Evolutionary conservation across 2,888 invertebrate species (phyloP).

Genomic region (Drosophila cognata): DNA sequence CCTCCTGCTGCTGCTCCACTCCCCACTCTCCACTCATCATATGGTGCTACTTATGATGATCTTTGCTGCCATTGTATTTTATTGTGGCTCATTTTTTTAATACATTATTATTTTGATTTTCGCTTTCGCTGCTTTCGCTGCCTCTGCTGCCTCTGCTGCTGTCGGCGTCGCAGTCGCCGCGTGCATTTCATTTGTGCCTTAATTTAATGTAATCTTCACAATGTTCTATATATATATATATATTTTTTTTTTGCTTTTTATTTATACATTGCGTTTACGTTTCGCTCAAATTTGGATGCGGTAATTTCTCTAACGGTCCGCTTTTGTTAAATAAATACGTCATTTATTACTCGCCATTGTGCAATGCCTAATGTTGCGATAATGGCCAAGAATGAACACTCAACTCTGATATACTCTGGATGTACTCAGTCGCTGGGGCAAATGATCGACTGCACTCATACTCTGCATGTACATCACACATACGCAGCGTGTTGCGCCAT

Average conservation of each 20-base stretch:
- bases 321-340: constrained; percentile 50
- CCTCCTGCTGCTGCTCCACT: background rate
- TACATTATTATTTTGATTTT: constrained; percentile 56
- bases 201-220: constrained; percentile 63
- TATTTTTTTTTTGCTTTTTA: background rate
- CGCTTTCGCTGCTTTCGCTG: constrained; percentile 25
- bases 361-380: constrained; percentile 34
- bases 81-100: constrained; percentile 61
- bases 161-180: constrained; percentile 9
- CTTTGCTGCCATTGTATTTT: constrained; percentile 58
- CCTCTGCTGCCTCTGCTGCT: background rate
- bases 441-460: background rate
- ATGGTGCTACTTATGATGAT: constrained; percentile 45
- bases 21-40: constrained; percentile 12
- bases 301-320: constrained; percentile 34
- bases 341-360: constrained; percentile 49
- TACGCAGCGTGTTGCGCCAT: background rate
- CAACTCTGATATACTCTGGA: background rate
- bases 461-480: background rate
- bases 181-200: constrained; percentile 54
- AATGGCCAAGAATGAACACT: constrained; percentile 25
- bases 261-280: constrained; percentile 1
- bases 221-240: constrained; percentile 37
- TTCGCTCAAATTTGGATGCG: constrained; percentile 24
- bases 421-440: background rate